phyloP scores from a whole-genome alignment of 2,797 vertebrate species.

The Pangasius macronema region DNA sequence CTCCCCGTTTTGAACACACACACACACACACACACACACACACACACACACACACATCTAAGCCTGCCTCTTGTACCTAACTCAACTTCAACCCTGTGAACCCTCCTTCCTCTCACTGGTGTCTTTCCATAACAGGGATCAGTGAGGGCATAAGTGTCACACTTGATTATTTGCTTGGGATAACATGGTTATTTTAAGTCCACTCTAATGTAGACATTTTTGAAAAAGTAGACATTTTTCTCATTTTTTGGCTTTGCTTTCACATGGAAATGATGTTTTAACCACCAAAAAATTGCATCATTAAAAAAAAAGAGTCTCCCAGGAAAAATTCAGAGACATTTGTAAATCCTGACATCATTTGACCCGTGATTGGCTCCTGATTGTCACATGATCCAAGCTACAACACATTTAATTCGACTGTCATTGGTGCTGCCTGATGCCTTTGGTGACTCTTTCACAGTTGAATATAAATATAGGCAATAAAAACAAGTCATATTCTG shows the following conservation, averaged over 20 bases:
- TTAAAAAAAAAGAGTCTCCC: background rate
- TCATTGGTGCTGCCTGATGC: background rate
- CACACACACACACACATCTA: conserved; percentile 41
- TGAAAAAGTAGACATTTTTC: background rate
- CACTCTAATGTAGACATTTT: background rate
- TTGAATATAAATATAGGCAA: background rate
- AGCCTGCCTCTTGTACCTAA: conserved; percentile 41
- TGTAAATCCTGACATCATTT: background rate
- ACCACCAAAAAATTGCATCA: background rate
- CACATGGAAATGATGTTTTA: background rate
- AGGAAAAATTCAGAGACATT: background rate
- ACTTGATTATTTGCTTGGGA: conserved; percentile 58
- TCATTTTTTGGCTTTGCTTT: background rate
- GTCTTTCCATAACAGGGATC: conserved; percentile 39
- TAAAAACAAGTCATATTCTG: background rate
- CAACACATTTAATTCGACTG: background rate
- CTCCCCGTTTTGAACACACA: conserved; percentile 44
- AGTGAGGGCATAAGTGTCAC: conserved; percentile 49
- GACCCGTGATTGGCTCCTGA: background rate
- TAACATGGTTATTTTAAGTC: conserved; percentile 59
- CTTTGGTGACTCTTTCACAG: background rate
- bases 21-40: conserved; percentile 31
- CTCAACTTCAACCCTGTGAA: conserved; percentile 29
- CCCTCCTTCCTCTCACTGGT: conserved; percentile 8
- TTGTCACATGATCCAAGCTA: background rate